A percentile compares a stretch with the other conserved stretches of the same genome.
Conservation (phyloP, 2,888 invertebrate species). For the Chydorus sphaericus region DNA sequence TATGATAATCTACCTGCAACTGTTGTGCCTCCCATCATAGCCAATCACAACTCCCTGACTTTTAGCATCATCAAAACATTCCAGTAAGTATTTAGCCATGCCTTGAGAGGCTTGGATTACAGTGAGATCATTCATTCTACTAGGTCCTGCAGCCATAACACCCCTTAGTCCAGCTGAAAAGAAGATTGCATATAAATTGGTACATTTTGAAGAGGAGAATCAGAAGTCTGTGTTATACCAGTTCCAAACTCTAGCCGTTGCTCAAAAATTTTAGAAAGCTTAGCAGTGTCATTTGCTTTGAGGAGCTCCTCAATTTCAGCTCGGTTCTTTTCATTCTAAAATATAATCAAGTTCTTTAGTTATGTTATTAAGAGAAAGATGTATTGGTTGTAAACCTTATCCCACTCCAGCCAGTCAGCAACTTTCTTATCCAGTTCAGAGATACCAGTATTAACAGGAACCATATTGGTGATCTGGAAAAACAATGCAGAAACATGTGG, state of each 20-base stretch:
- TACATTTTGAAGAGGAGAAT: too few relatives aligned
- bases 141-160: conserved; percentile 82
- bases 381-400: conserved; percentile 38
- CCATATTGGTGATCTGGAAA: too few relatives aligned
- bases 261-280: conserved; percentile 47
- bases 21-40: conserved; percentile 84
- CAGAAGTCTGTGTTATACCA: background rate
- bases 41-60: conserved; percentile 70
- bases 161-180: conserved; percentile 72
- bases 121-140: conserved; percentile 89
- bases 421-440: conserved; percentile 46
- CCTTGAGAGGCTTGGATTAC: conserved; percentile 87
- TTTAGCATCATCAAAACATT: conserved; percentile 27
- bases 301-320: conserved; percentile 46
- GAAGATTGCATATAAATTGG: background rate
- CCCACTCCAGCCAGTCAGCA: conserved; percentile 56
- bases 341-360: too few relatives aligned
- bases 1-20: conserved; percentile 47
- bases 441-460: conserved; percentile 8
- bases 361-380: too few relatives aligned
- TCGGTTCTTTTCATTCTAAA: conserved; percentile 48
- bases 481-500: too few relatives aligned
- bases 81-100: conserved; percentile 55
- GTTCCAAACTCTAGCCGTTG: conserved; percentile 74
- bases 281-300: conserved; percentile 38